Evolutionary conservation across 2,888 invertebrate genomes (phyloP), one percentile per base, ranked within the genome.

Genomic region (Fabriciana adippe): DNA sequence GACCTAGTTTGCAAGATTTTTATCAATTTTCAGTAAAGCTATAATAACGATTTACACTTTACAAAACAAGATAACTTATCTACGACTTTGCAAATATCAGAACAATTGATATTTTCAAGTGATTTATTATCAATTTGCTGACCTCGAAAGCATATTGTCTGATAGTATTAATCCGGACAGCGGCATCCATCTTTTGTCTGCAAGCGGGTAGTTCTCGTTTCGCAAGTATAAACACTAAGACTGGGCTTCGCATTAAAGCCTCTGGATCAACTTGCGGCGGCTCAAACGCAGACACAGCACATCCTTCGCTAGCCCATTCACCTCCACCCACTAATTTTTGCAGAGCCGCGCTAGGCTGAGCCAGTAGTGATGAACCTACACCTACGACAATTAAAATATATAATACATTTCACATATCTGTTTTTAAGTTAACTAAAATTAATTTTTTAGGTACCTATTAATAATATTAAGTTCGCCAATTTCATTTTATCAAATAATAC

Each of bases 81-180:
- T 8, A 51, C 2, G n/a, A 15, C 5, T 50, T 50, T 50, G n/a
- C n/a, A 16, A 16, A 50, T 50, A 11, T n/a, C 50, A 50, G 14
- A 50, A 50, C n/a, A 16, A 51, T 14, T n/a, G 6, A 14, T 50
- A 50, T 50, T 50, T 50, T n/a, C 13, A 16, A 51, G 11, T 8
- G 3, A 1, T 50, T 60, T 6, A n/a, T 48, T 14, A 31, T n/a
- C 1, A 15, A 51, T 47, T 2, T 45, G 68, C 70, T 76, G 70
- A 95, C 95, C 94, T 98, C 97, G 94, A 99, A 95, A 1, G 98
- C 97, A 87, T 97, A 95, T 78, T 98, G 96, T 70, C 98, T 89
- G 80, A 97, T 95, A 48, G 96, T 96, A 61, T 96, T 96, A 67
- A 96, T 95, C 35, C 96, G 93, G 1, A 99, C 92, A 1, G 98